A percentile compares a stretch with the other conserved stretches of the same genome.
Evolutionary conservation across 1,140 invertebrate genomes (phyloP).

Genomic region (Monomorium pharaonis): DNA sequence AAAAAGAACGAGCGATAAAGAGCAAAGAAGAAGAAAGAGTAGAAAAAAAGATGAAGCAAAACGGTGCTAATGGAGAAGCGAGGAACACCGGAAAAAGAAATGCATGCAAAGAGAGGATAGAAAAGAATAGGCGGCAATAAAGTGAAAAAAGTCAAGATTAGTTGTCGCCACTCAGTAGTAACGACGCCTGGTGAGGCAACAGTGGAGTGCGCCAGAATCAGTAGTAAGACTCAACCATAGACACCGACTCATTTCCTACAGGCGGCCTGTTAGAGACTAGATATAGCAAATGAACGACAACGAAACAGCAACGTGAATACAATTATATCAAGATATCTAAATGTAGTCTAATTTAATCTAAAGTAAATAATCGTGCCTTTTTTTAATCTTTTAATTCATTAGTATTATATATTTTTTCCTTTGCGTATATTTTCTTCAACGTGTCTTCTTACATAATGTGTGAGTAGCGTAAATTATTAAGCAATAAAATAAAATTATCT

Average conservation of each 20-base stretch:
- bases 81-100: slow-evolving; percentile 8
- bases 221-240: slow-evolving; percentile 62
- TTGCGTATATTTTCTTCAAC: too few species aligned
- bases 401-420: too few species aligned
- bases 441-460: too few species aligned
- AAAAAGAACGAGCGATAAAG: slow-evolving; percentile 40
- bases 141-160: slow-evolving; percentile 32
- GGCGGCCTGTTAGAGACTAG: not conserved
- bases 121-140: not conserved
- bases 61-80: not conserved
- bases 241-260: not conserved
- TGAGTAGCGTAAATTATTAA: too few species aligned
- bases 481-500: too few species aligned
- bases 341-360: not conserved
- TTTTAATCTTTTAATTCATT: too few species aligned
- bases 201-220: slow-evolving; percentile 38
- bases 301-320: not conserved
- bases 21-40: slow-evolving; percentile 24
- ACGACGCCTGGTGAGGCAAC: not conserved
- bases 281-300: not conserved
- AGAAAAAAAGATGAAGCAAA: not conserved
- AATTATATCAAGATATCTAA: slow-evolving; percentile 11
- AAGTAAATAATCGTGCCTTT: too few species aligned
- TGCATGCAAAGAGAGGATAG: not conserved
- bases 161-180: not conserved